phyloP scores from a whole-genome alignment of 1,140 invertebrate species.

The Thalassaphorura encarpata region DNA sequence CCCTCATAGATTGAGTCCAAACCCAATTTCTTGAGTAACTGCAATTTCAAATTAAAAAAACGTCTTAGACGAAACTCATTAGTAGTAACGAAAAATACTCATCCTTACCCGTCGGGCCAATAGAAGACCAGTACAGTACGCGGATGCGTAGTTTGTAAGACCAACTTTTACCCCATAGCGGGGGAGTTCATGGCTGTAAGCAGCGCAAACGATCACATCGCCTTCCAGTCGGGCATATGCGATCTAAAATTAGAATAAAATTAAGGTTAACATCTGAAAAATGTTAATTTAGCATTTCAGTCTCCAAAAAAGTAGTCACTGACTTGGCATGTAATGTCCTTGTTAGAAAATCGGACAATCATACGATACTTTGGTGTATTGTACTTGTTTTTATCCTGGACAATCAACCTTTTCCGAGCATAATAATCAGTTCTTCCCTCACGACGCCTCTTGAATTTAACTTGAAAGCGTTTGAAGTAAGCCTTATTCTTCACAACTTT shows the following conservation, averaged over 20 bases:
- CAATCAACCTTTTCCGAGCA: slow-evolving; percentile 88
- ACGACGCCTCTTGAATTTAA: slow-evolving; percentile 86
- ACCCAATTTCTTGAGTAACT: slow-evolving; percentile 70
- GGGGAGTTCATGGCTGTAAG: slow-evolving; percentile 95
- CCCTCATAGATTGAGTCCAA: slow-evolving; percentile 87
- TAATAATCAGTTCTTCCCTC: slow-evolving; percentile 99
- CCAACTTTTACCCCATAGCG: slow-evolving; percentile 90
- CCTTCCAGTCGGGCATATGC: slow-evolving; percentile 97
- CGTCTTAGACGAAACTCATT: background rate
- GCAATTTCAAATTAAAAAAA: slow-evolving; percentile 7
- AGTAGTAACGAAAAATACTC: slow-evolving; percentile 4
- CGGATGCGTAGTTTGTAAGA: slow-evolving; percentile 97
- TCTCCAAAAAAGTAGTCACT: too few relatives aligned
- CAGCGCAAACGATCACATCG: slow-evolving; percentile 90
- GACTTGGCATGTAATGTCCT: slow-evolving; percentile 93
- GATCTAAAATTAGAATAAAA: too few relatives aligned
- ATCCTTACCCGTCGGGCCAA: slow-evolving; percentile 73
- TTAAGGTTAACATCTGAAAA: too few relatives aligned
- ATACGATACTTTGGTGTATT: slow-evolving; percentile 99
- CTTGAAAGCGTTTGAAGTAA: slow-evolving; percentile 99
- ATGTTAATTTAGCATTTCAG: too few relatives aligned
- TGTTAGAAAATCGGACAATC: slow-evolving; percentile 96
- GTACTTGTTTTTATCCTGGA: slow-evolving; percentile 99
- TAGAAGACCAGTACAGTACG: slow-evolving; percentile 94
- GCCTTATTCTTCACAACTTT: slow-evolving; percentile 99